These are phyloP conservation scores for Merluccius polli DNA, from an alignment of 2,797 vertebrate genomes.

Conservation along the genomic window DNA sequence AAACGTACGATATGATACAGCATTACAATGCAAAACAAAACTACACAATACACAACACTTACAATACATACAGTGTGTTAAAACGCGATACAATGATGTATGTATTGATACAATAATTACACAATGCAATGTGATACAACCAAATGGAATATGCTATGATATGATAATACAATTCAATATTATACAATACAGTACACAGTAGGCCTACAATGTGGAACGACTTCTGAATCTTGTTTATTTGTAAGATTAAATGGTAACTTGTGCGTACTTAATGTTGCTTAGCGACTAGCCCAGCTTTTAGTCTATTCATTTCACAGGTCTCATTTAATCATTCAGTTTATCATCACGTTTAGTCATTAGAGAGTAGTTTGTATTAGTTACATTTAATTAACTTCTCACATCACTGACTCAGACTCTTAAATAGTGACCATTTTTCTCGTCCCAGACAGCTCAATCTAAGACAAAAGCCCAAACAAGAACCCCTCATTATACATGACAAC, in stretches of 20 bases:
- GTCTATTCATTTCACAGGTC: background rate
- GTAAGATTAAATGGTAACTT: background rate
- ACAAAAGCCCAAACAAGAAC: background rate
- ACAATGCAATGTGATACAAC: background rate
- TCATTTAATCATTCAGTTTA: background rate
- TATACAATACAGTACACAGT: background rate
- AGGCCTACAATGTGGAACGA: background rate
- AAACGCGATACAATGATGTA: no score
- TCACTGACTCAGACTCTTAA: background rate
- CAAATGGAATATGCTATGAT: no score
- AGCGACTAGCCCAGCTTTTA: background rate
- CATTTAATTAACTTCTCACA: slow-evolving; percentile 3
- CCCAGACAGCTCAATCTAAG: background rate
- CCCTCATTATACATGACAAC: background rate
- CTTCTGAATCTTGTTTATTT: background rate
- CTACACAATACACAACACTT: no score
- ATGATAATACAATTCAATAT: no score
- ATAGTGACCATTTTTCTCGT: background rate
- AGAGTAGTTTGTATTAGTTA: background rate
- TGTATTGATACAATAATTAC: background rate
- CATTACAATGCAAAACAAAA: background rate
- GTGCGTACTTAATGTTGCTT: slow-evolving; percentile 1
- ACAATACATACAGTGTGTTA: background rate
- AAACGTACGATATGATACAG: background rate
- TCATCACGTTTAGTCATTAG: background rate